Evolutionary conservation across 2,113 vertebrate genomes (phyloP).

Genomic region (Trachemys scripta): DNA sequence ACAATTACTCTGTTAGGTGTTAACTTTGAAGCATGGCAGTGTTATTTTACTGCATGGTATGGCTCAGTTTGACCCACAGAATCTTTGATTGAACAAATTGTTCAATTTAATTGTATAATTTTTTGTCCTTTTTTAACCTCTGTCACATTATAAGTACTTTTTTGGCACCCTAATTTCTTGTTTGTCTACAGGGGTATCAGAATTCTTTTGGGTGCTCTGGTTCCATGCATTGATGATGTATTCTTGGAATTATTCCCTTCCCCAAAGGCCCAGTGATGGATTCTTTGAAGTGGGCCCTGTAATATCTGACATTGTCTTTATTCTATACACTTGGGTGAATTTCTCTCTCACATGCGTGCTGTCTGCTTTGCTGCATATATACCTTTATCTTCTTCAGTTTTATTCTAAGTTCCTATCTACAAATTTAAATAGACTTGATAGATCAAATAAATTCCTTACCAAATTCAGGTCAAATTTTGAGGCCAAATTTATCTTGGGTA

Average conservation of each 20-base stretch:
- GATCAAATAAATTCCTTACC: slow-evolving; percentile 36
- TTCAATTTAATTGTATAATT: accelerated
- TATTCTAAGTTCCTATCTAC: neutral
- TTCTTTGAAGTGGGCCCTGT: neutral
- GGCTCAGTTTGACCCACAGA: neutral
- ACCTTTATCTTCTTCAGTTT: neutral
- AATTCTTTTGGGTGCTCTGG: neutral
- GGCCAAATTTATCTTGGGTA: slow-evolving; percentile 35
- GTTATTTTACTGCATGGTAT: neutral
- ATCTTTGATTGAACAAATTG: neutral
- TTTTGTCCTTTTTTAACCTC: neutral
- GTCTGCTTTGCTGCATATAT: neutral
- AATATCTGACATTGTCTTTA: neutral
- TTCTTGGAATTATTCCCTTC: neutral
- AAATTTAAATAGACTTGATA: slow-evolving; percentile 7
- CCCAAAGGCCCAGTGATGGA: neutral
- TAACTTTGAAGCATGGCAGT: neutral
- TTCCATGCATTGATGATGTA: neutral
- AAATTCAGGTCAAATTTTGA: slow-evolving; percentile 48
- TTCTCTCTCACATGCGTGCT: neutral
- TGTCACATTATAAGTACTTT: neutral
- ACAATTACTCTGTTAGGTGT: neutral
- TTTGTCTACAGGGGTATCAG: neutral
- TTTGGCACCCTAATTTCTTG: neutral
- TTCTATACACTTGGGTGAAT: neutral